Conservation (phyloP, 2,113 vertebrate species). For the Strix aluco region DNA sequence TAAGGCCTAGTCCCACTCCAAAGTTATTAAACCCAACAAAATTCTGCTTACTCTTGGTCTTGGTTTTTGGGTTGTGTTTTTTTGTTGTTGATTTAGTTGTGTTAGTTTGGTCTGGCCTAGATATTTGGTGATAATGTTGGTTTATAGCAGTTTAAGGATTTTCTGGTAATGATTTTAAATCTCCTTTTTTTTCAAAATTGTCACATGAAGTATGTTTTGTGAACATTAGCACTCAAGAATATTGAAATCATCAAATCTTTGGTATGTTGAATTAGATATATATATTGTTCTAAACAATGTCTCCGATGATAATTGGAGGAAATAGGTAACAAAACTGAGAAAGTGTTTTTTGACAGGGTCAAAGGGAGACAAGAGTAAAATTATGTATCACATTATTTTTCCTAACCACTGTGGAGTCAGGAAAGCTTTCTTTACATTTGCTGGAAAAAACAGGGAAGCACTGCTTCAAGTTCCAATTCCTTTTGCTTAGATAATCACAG, state of each 20-base stretch:
- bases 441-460: not conserved
- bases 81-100: not conserved
- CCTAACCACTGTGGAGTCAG: not conserved
- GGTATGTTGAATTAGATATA: not conserved
- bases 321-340: not conserved
- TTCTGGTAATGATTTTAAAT: not conserved
- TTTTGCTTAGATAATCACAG: not conserved
- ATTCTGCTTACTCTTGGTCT: not conserved
- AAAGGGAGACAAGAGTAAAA: not conserved
- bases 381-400: not conserved
- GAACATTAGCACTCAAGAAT: not conserved
- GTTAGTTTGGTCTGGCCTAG: not conserved
- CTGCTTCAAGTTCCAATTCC: not conserved
- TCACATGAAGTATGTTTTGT: not conserved
- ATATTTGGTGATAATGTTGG: not conserved
- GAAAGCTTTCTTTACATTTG: not conserved
- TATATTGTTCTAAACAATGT: not conserved
- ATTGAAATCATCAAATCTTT: not conserved
- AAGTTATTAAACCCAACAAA: not conserved
- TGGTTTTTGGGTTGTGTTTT: not conserved
- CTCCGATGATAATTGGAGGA: not conserved
- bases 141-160: not conserved
- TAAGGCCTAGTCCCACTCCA: not conserved
- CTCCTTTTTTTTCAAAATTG: accelerated
- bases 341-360: not conserved